Conservation (phyloP, 2,113 vertebrate species). For the Zeus faber region DNA sequence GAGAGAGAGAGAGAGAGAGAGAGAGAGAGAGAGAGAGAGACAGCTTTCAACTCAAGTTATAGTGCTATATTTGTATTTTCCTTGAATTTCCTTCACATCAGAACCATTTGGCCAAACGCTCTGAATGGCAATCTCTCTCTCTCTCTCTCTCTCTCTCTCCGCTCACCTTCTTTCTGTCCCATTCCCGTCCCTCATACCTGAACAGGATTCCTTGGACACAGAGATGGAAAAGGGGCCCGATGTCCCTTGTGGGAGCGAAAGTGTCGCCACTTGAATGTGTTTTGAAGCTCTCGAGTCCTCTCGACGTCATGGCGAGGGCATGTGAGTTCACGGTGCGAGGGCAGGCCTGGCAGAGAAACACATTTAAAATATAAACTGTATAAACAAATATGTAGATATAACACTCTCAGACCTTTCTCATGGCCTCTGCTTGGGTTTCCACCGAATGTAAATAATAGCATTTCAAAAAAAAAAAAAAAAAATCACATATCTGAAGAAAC, state of each 20-base stretch:
- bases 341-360: neutral
- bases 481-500: too few species aligned
- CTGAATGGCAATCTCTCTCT: constrained; percentile 1
- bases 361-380: neutral
- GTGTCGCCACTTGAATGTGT: neutral
- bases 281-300: neutral
- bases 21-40: too few species aligned
- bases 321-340: neutral
- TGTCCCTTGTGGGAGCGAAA: too few species aligned
- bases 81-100: constrained; percentile 44
- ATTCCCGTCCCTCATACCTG: constrained; percentile 6
- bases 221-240: too few species aligned
- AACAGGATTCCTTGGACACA: too few species aligned
- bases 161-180: neutral
- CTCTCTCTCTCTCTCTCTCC: too few species aligned
- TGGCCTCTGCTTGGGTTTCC: constrained; percentile 26
- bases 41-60: too few species aligned
- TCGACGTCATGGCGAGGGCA: neutral
- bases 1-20: too few species aligned
- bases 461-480: too few species aligned
- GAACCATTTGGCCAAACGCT: neutral
- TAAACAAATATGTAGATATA: too few species aligned
- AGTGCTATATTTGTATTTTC: constrained; percentile 21
- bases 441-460: constrained; percentile 29
- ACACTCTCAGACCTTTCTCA: constrained; percentile 31